Conservation (phyloP, 2,113 vertebrate species). For the Ranitomeya variabilis region DNA sequence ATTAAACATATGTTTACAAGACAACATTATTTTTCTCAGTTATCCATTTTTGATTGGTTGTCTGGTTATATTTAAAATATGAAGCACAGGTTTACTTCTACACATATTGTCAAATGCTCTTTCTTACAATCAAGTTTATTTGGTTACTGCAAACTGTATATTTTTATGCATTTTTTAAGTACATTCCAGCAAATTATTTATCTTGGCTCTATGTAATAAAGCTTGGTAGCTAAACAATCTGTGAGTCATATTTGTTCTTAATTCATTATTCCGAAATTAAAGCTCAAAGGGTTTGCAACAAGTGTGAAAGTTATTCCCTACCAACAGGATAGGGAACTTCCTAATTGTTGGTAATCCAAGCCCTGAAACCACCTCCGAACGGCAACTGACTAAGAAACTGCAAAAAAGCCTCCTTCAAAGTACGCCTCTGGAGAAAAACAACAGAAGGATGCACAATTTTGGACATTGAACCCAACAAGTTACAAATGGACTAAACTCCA, state of each 20-base stretch:
- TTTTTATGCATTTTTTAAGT: neutral
- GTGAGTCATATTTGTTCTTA: neutral
- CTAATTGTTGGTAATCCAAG: too few relatives aligned
- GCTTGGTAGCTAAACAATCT: neutral
- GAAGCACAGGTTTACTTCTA: slow-evolving; percentile 50
- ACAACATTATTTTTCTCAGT: neutral
- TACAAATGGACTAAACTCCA: too few relatives aligned
- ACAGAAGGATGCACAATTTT: too few relatives aligned
- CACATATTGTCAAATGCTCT: slow-evolving; percentile 41
- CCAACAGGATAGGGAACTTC: too few relatives aligned
- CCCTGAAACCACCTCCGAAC: too few relatives aligned
- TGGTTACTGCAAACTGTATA: neutral
- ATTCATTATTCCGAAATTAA: neutral
- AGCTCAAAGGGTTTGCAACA: too few relatives aligned
- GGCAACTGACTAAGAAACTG: too few relatives aligned
- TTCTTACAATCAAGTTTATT: slow-evolving; percentile 32
- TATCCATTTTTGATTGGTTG: neutral
- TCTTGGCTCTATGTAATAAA: slow-evolving; percentile 9
- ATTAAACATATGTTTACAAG: slow-evolving; percentile 35
- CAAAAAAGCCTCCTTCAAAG: too few relatives aligned
- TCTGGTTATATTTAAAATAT: slow-evolving; percentile 55
- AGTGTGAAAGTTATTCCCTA: too few relatives aligned
- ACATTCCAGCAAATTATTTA: slow-evolving; percentile 14
- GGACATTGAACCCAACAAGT: too few relatives aligned
- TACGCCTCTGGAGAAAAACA: too few relatives aligned